Evolutionary conservation across 2,797 vertebrate genomes (phyloP).

Genomic region (Potorous gilbertii): DNA sequence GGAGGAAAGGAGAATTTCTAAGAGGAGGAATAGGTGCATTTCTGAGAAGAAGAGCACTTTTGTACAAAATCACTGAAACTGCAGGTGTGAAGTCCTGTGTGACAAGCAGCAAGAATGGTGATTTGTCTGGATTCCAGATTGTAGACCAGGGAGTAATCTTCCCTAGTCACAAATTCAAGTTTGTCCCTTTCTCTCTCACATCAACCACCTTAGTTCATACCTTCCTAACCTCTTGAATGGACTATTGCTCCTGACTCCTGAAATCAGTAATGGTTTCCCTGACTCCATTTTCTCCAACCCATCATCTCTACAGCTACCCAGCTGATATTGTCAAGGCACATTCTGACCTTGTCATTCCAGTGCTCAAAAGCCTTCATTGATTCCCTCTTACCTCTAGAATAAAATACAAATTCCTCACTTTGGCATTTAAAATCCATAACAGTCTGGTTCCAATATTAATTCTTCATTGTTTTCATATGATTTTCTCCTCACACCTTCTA

Average conservation of each 20-base stretch:
- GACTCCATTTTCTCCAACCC: not conserved
- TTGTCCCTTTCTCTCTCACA: not conserved
- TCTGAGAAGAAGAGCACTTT: not conserved
- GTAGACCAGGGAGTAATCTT: not conserved
- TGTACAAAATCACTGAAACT: not conserved
- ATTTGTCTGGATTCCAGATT: not conserved
- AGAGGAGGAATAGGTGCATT: not conserved
- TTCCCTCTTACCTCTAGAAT: not conserved
- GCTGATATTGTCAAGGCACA: not conserved
- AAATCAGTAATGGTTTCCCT: too few relatives aligned
- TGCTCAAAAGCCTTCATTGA: not conserved
- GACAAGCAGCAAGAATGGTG: not conserved
- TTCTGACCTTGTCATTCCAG: not conserved
- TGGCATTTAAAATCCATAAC: not conserved
- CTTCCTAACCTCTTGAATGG: not conserved
- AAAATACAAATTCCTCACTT: not conserved
- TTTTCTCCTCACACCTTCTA: not conserved
- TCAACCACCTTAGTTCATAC: not conserved
- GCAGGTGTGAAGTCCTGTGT: not conserved
- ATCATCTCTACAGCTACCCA: not conserved
- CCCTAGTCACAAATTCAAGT: not conserved
- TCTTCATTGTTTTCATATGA: not conserved
- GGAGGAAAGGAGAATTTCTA: not conserved
- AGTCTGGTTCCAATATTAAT: not conserved
- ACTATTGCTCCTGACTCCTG: not conserved